These are phyloP conservation scores for Jacana jacana DNA, from an alignment of 2,113 vertebrate species.

Conservation along the genomic window DNA sequence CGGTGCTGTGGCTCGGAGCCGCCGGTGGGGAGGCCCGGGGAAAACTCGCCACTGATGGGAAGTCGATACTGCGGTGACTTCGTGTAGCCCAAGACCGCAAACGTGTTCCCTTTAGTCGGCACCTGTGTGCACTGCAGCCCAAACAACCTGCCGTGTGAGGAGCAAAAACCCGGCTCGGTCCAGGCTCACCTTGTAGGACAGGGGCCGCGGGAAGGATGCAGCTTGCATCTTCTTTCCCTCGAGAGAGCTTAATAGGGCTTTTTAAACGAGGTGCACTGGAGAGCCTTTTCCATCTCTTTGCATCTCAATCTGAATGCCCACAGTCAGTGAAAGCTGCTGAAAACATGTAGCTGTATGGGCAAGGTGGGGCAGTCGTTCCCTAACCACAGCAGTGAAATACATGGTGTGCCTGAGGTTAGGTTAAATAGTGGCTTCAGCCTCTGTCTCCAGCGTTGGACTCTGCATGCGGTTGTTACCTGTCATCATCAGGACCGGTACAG, in stretches of 20 bases:
- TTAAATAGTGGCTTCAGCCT: neutral
- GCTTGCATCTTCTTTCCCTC: neutral
- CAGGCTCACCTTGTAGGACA: neutral
- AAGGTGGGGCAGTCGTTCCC: neutral
- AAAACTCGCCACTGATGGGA: neutral
- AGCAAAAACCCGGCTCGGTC: neutral
- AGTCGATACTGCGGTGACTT: neutral
- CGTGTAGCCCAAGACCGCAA: neutral
- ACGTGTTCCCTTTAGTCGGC: neutral
- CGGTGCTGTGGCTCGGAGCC: neutral
- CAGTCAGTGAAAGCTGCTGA: neutral
- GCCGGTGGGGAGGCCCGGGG: neutral
- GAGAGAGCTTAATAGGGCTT: no score
- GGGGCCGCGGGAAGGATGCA: neutral
- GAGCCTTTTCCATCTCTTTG: neutral
- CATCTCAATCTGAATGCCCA: no score
- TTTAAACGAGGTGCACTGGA: no score
- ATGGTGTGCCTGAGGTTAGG: neutral
- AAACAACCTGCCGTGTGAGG: neutral
- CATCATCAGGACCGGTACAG: neutral
- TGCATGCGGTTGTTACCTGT: fast-evolving
- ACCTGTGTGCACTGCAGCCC: neutral
- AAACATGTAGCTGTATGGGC: neutral
- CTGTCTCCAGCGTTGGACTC: neutral
- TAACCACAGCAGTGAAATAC: neutral